Evolutionary conservation across 1,140 invertebrate species (phyloP).

Genomic region (Hyphantria cunea): DNA sequence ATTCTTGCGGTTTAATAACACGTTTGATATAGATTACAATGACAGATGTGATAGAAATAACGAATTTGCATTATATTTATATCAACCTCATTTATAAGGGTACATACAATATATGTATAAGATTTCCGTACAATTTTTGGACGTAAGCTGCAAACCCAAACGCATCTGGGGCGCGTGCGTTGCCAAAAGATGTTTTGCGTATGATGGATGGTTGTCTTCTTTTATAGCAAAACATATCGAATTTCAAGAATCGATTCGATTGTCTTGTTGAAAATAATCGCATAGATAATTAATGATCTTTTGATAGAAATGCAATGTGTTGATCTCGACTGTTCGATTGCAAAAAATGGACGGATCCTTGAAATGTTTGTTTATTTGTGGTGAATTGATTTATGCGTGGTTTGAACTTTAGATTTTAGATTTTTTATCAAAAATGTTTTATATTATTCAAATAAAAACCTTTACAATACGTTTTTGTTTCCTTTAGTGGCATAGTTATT

Average conservation of each 20-base stretch:
- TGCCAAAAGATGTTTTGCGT: constrained; percentile 62
- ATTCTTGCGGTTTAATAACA: not conserved
- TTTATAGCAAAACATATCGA: constrained; percentile 28
- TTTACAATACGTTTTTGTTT: too few relatives aligned
- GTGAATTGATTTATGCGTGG: not conserved
- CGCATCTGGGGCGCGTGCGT: constrained; percentile 62
- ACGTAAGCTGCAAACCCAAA: constrained; percentile 50
- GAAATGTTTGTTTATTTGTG: constrained; percentile 7
- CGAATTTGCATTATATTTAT: constrained; percentile 15
- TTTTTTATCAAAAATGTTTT: too few relatives aligned
- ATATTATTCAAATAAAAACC: too few relatives aligned
- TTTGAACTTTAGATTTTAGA: too few relatives aligned
- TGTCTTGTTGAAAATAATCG: constrained; percentile 27
- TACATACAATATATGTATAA: not conserved
- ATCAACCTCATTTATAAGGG: constrained; percentile 1
- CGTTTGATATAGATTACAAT: not conserved
- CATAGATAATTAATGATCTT: constrained; percentile 24
- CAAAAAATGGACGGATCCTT: constrained; percentile 8
- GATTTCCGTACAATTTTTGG: constrained; percentile 20
- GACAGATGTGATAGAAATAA: not conserved
- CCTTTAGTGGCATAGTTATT: too few relatives aligned
- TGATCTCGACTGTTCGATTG: not conserved
- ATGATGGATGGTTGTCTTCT: constrained; percentile 57
- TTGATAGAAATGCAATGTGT: constrained; percentile 17
- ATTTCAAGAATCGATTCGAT: constrained; percentile 31